Evolutionary conservation across 1,140 invertebrate genomes (phyloP), one percentile per base, ranked within the genome.

Genomic region (Triops longicaudatus): DNA sequence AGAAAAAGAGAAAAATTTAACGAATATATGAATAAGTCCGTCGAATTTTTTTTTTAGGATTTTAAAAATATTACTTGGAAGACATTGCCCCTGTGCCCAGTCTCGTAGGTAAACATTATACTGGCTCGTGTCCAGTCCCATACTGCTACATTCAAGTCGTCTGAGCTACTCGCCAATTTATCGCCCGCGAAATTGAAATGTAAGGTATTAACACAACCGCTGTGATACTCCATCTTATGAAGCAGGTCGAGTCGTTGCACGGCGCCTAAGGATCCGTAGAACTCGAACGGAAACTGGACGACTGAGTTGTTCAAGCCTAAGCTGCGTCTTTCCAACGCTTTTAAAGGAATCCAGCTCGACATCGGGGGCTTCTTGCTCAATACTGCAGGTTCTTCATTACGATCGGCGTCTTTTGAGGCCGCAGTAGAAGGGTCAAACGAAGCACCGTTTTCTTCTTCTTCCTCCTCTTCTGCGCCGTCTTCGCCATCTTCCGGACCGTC

Each of bases 131-230:
- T 89, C 95, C 95, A 98, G 83, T 98, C 91, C 96, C 96, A 98
- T 26, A 98, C 84, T 37, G 93, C 87, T 37, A 97, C 88, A 72
- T 89, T 87, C 11, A 91, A 88, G 86, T 98, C 96, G 87, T 98
- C 95, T 0, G 95, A 97, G 5, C 93, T 94, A 83, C 93, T 95
- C 0, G 90, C 93, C 74, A 97, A 83, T 72, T 91, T 84, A 72
- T 89, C 89, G 44, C 93, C 93, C 86, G 85, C 81, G 74, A 88
- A 87, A 85, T 96, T 96, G 84, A 98, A 98, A 85, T 94, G 91
- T 50, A 98, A 87, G 72, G 92, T 90, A 87, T 98, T 98, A 11
- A 98, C 95, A 87, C 96, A 97, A 71, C 95, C 95, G 81, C 86
- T 85, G 85, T 98, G 95, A 79, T 89, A 88, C 42, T 91, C 88